Percentiles rank a stretch among this genome's conserved stretches.
phyloP scores from a whole-genome alignment of 1,140 invertebrate species.

The Chironomus striatipennis region DNA sequence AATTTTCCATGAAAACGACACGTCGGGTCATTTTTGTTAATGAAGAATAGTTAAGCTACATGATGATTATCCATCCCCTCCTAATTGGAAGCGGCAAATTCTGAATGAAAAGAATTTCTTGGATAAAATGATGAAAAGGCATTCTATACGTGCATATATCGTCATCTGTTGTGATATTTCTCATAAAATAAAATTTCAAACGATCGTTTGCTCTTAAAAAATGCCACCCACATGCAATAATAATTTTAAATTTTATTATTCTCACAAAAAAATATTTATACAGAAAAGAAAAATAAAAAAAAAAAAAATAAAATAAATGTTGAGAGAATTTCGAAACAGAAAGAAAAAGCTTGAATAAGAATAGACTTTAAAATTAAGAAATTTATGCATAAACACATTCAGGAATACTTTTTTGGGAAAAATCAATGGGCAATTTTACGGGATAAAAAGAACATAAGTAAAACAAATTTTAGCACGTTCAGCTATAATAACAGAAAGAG shows the following conservation, averaged over 20 bases:
- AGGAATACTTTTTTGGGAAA: neutral
- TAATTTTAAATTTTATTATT: constrained; percentile 5
- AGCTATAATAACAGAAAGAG: neutral
- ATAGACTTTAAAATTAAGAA: constrained; percentile 10
- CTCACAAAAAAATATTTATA: constrained; percentile 8
- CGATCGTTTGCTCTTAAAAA: neutral
- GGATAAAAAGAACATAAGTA: neutral
- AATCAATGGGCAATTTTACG: neutral
- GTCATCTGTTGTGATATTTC: neutral
- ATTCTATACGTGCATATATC: neutral
- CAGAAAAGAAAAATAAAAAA: neutral
- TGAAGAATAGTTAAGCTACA: neutral
- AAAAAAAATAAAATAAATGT: no score
- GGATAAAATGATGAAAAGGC: neutral
- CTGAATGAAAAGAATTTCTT: neutral
- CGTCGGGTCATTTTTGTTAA: neutral
- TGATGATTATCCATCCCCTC: neutral
- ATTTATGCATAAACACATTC: constrained; percentile 3
- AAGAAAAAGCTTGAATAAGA: neutral
- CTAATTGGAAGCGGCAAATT: neutral
- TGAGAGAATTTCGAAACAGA: neutral
- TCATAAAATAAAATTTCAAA: neutral
- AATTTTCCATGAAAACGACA: neutral
- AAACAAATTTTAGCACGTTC: neutral
- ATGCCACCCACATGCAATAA: constrained; percentile 6